phyloP scores from a whole-genome alignment of 2,888 invertebrate species.

The Malthinus flaveolus region DNA sequence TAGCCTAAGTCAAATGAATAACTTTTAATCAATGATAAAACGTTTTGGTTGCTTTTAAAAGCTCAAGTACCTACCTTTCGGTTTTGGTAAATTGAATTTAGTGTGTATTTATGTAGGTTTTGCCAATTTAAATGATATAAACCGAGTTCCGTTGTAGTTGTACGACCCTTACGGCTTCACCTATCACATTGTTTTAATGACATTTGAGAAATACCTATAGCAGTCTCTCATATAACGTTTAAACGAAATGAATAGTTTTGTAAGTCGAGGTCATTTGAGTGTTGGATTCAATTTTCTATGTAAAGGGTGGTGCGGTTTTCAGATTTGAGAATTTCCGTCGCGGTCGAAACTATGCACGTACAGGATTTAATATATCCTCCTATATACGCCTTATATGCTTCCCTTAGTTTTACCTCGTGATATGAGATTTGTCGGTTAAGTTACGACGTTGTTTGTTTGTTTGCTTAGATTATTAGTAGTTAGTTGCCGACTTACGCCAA shows the following conservation, averaged over 20 bases:
- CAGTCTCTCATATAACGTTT: not conserved
- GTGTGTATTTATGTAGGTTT: too few species aligned
- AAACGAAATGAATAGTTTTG: not conserved
- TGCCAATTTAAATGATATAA: too few species aligned
- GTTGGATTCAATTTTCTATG: slow-evolving; percentile 1
- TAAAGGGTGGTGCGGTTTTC: slow-evolving; percentile 12
- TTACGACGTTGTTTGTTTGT: slow-evolving; percentile 18
- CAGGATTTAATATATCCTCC: slow-evolving; percentile 22
- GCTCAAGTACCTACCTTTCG: not conserved
- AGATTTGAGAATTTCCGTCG: slow-evolving; percentile 22
- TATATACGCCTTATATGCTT: slow-evolving; percentile 11
- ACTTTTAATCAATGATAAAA: not conserved
- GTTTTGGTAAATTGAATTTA: too few species aligned
- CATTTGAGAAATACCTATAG: too few species aligned
- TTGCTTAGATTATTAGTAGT: not conserved
- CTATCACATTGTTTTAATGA: too few species aligned
- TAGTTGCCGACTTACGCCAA: too few species aligned
- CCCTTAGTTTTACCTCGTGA: slow-evolving; percentile 14
- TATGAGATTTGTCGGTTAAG: slow-evolving; percentile 3
- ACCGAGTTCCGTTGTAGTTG: too few species aligned
- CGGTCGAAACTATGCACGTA: slow-evolving; percentile 24
- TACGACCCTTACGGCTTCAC: too few species aligned
- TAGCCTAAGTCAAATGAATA: too few species aligned
- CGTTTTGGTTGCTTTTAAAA: not conserved
- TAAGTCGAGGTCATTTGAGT: slow-evolving; percentile 11